A percentile compares a stretch with the other conserved stretches of the same genome.
Conservation (phyloP, 2,888 invertebrate genomes). For the Stratiomys singularior region DNA sequence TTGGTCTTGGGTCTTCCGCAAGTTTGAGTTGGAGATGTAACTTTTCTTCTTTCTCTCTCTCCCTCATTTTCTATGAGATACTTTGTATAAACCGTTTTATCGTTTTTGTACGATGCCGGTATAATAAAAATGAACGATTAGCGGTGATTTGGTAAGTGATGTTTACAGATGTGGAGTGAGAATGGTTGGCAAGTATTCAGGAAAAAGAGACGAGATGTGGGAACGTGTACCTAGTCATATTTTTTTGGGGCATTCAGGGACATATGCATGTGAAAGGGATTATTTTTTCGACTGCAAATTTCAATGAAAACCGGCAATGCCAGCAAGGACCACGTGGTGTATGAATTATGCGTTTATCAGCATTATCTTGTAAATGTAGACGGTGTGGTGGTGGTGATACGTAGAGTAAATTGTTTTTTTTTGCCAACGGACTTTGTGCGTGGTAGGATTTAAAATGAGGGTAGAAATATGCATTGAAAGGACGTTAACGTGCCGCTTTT, state of each 20-base stretch:
- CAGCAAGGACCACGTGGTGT: background rate
- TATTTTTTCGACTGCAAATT: background rate
- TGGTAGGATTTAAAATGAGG: no score
- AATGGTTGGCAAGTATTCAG: background rate
- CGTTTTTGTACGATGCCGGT: slow-evolving; percentile 42
- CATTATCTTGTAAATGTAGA: background rate
- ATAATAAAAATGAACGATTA: slow-evolving; percentile 43
- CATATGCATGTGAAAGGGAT: background rate
- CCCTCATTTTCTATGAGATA: background rate
- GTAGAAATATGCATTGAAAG: no score
- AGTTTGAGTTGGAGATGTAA: background rate
- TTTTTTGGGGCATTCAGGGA: background rate
- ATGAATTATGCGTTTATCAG: background rate
- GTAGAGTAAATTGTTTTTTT: background rate
- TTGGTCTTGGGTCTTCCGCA: no score
- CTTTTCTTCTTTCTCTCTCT: background rate
- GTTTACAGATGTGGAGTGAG: background rate
- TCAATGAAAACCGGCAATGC: background rate
- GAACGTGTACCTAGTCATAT: background rate
- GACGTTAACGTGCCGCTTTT: no score
- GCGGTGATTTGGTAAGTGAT: slow-evolving; percentile 33
- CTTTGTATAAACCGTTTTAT: background rate
- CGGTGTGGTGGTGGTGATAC: background rate
- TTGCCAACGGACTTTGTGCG: background rate
- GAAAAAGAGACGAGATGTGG: background rate